Conservation (phyloP, 2,113 vertebrate species). For the Caranx melampygus region DNA sequence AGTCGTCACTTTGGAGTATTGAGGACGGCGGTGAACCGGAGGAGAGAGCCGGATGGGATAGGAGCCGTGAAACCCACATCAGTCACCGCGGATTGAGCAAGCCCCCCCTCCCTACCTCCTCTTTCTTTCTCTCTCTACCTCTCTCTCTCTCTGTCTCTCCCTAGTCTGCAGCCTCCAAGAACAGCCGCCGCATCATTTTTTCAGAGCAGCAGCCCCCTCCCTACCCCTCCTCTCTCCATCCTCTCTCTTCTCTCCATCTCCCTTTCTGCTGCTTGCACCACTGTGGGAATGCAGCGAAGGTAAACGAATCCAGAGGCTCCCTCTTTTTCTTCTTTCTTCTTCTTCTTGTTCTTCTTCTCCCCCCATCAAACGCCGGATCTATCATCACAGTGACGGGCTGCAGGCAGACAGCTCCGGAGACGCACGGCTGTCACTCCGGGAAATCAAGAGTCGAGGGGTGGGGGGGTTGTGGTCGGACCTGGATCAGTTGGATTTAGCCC, state of each 20-base stretch:
- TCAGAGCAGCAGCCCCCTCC: constrained; percentile 75
- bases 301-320: constrained; percentile 48
- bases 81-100: constrained; percentile 73
- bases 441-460: constrained; percentile 25
- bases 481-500: constrained; percentile 78
- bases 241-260: constrained; percentile 71
- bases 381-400: constrained; percentile 56
- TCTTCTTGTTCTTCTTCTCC: background rate
- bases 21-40: constrained; percentile 63
- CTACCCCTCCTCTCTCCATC: constrained; percentile 20
- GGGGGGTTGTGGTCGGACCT: constrained; percentile 35
- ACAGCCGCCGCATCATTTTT: constrained; percentile 86
- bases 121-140: constrained; percentile 26
- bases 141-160: constrained; percentile 60
- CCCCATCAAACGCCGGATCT: constrained; percentile 36
- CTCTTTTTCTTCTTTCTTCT: background rate
- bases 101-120: constrained; percentile 30
- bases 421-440: constrained; percentile 57
- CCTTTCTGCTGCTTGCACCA: constrained; percentile 77
- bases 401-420: constrained; percentile 54
- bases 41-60: constrained; percentile 68
- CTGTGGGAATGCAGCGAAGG: constrained; percentile 85
- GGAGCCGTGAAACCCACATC: constrained; percentile 79
- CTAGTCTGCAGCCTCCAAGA: constrained; percentile 84
- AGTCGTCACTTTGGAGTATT: constrained; percentile 71